Evolutionary conservation across 2,113 vertebrate species (phyloP).

Genomic region (Phalacrocorax pelagicus): DNA sequence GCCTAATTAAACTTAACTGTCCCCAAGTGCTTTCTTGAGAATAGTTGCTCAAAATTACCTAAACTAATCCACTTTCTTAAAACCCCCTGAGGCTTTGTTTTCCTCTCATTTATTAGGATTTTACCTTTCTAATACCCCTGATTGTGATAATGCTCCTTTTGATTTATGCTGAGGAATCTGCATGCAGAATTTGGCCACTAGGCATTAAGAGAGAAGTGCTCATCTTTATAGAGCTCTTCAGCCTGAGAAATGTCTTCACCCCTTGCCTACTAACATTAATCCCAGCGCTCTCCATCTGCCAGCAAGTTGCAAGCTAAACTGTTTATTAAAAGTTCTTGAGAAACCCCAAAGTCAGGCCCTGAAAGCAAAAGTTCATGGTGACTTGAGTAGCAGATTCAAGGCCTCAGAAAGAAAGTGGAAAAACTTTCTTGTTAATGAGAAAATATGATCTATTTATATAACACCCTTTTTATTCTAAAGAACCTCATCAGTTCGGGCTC

Average conservation of each 20-base stretch:
- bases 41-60: conserved; percentile 26
- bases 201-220: neutral
- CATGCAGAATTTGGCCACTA: neutral
- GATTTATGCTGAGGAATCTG: neutral
- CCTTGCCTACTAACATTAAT: neutral
- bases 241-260: neutral
- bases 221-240: neutral
- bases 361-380: neutral
- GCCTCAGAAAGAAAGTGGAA: neutral
- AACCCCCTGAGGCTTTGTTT: neutral
- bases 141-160: neutral
- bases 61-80: conserved; percentile 6
- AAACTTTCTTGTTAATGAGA: neutral
- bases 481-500: conserved; percentile 7
- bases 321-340: neutral
- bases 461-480: neutral
- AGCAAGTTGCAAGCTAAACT: neutral
- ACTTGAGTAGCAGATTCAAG: neutral
- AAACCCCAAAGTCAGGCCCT: neutral
- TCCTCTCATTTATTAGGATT: neutral
- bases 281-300: neutral
- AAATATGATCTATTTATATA: conserved; percentile 36
- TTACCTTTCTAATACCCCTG: neutral
- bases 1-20: conserved; percentile 49
- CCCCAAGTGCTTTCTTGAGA: conserved; percentile 25